Percentiles rank a stretch among this genome's conserved stretches.
phyloP scores from a whole-genome alignment of 2,797 vertebrate genomes.

The Orientallactaga sibirica region DNA sequence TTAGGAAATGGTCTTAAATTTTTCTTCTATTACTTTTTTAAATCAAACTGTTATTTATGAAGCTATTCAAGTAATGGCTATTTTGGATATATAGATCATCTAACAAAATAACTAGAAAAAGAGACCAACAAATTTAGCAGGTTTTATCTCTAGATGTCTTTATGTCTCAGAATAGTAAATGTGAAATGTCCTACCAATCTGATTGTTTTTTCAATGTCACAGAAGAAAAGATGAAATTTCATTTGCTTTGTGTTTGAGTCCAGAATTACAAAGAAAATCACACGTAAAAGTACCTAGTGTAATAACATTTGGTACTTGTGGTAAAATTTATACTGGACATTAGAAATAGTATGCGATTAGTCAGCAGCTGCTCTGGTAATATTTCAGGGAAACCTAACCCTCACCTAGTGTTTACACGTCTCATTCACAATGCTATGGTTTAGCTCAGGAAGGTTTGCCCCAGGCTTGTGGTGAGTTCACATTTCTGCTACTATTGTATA shows the following conservation, averaged over 20 bases:
- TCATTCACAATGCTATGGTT: not conserved
- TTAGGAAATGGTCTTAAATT: not conserved
- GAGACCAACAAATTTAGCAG: not conserved
- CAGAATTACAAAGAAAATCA: not conserved
- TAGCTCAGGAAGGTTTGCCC: not conserved
- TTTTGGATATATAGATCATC: not conserved
- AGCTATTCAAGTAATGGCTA: not conserved
- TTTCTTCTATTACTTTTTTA: not conserved
- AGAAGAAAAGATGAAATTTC: not conserved
- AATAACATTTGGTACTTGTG: not conserved
- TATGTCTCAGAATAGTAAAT: constrained; percentile 8
- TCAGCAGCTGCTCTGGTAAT: not conserved
- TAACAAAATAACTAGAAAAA: constrained; percentile 1
- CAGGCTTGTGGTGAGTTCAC: not conserved
- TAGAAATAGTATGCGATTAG: not conserved
- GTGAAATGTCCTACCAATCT: not conserved
- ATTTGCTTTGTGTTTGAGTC: not conserved
- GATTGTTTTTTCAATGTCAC: constrained; percentile 12
- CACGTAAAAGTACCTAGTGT: not conserved
- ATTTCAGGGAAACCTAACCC: not conserved
- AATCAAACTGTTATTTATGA: not conserved
- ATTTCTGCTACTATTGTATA: not conserved
- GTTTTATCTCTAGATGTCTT: not conserved
- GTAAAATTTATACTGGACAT: not conserved
- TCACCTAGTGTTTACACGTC: not conserved